Conservation (phyloP, 2,888 invertebrate species). For the Bombylius major region DNA sequence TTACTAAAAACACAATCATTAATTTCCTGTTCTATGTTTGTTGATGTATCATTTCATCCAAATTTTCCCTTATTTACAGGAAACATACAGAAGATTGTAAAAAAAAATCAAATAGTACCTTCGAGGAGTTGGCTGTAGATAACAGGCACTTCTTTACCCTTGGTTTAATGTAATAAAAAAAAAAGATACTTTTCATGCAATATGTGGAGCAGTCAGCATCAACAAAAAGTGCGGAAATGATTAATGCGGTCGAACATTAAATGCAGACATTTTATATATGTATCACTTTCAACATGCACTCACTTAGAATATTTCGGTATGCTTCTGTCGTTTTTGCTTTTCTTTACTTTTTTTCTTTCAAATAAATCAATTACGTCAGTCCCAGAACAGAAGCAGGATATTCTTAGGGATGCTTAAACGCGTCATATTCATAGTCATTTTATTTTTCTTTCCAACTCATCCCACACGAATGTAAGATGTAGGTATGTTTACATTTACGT, state of each 20-base stretch:
- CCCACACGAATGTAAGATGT: background rate
- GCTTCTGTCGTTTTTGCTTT: background rate
- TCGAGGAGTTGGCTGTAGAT: background rate
- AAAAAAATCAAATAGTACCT: background rate
- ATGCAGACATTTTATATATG: background rate
- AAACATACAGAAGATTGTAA: no score
- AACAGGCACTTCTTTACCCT: background rate
- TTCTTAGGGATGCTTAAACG: background rate
- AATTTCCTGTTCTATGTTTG: slow-evolving; percentile 1
- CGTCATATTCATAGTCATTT: background rate
- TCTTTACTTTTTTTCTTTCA: background rate
- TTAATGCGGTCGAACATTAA: slow-evolving; percentile 5
- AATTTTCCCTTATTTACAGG: background rate
- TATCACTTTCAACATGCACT: no score
- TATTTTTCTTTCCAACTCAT: background rate
- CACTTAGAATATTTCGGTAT: background rate
- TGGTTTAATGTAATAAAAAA: background rate
- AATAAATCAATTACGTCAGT: slow-evolving; percentile 9
- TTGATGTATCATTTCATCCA: background rate
- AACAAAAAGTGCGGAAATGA: slow-evolving; percentile 5
- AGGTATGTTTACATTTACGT: no score
- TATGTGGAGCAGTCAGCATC: background rate
- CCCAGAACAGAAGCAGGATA: background rate
- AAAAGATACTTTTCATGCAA: background rate
- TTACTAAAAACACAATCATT: slow-evolving; percentile 1